A percentile compares a stretch with the other conserved stretches of the same genome.
Conservation (phyloP, 2,888 invertebrate species). For the Drosophila picticornis region DNA sequence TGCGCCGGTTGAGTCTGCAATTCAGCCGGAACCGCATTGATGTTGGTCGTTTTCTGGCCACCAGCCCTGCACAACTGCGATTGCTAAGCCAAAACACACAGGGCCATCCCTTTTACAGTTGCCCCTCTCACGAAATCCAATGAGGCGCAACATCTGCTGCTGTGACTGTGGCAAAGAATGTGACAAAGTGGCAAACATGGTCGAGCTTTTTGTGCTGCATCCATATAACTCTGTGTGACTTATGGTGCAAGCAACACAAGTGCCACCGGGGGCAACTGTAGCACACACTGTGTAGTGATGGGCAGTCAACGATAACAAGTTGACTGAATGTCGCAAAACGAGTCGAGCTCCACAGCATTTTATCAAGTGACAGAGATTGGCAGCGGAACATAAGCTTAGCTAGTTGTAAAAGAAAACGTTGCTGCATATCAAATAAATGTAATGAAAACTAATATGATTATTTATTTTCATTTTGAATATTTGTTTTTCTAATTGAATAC, state of each 20-base stretch:
- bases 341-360: slow-evolving; percentile 19
- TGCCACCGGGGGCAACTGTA: slow-evolving; percentile 38
- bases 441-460: background rate
- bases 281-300: slow-evolving; percentile 53
- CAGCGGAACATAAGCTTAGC: background rate
- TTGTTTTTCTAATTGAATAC: background rate
- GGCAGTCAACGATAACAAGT: slow-evolving; percentile 62
- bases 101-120: background rate
- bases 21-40: slow-evolving; percentile 75
- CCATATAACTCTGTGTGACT: slow-evolving; percentile 54
- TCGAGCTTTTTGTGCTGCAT: slow-evolving; percentile 27
- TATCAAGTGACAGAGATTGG: slow-evolving; percentile 21
- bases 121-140: slow-evolving; percentile 49
- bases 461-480: background rate
- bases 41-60: slow-evolving; percentile 69
- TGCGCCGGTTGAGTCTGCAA: slow-evolving; percentile 62
- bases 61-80: slow-evolving; percentile 41
- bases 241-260: slow-evolving; percentile 61
- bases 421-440: background rate
- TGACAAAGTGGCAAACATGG: slow-evolving; percentile 30
- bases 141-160: slow-evolving; percentile 66
- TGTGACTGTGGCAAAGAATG: slow-evolving; percentile 69
- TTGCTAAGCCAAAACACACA: slow-evolving; percentile 42
- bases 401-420: background rate
- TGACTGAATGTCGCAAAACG: slow-evolving; percentile 31